Evolutionary conservation across 1,140 invertebrate species (phyloP).

Genomic region (Drosophila nigrodunni): DNA sequence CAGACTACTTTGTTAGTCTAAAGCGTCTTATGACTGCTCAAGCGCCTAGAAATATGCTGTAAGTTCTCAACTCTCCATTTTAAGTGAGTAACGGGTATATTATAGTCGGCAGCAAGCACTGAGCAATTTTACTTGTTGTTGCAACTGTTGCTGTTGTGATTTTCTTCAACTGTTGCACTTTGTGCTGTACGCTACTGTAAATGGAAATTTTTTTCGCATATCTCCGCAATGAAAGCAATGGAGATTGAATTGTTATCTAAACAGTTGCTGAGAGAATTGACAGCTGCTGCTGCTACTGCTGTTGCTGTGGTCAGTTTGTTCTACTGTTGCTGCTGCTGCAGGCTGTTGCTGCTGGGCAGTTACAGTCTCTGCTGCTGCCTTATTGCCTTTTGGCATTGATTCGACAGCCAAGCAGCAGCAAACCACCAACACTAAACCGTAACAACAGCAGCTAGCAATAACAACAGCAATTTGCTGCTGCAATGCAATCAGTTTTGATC

Average conservation of each 20-base stretch:
- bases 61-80: too few species aligned
- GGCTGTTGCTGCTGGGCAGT: not conserved
- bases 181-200: slow-evolving; percentile 14
- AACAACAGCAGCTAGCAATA: not conserved
- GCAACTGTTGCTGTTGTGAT: slow-evolving; percentile 17
- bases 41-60: too few species aligned
- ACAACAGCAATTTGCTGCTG: not conserved
- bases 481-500: slow-evolving; percentile 10
- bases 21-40: too few species aligned
- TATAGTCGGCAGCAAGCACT: too few species aligned
- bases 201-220: slow-evolving; percentile 26
- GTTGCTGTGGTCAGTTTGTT: not conserved
- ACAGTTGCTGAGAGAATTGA: slow-evolving; percentile 36
- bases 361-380: not conserved
- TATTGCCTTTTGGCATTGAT: slow-evolving; percentile 14
- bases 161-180: slow-evolving; percentile 10
- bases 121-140: not conserved
- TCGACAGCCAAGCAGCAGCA: not conserved
- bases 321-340: slow-evolving; percentile 16
- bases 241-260: slow-evolving; percentile 20
- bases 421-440: not conserved
- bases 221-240: not conserved
- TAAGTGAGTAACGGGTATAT: too few species aligned
- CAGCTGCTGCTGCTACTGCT: slow-evolving; percentile 32
- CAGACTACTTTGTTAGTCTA: too few species aligned